Base-by-base conservation (phyloP, 2,888 invertebrate species). In the Leuctra nigra region DNA sequence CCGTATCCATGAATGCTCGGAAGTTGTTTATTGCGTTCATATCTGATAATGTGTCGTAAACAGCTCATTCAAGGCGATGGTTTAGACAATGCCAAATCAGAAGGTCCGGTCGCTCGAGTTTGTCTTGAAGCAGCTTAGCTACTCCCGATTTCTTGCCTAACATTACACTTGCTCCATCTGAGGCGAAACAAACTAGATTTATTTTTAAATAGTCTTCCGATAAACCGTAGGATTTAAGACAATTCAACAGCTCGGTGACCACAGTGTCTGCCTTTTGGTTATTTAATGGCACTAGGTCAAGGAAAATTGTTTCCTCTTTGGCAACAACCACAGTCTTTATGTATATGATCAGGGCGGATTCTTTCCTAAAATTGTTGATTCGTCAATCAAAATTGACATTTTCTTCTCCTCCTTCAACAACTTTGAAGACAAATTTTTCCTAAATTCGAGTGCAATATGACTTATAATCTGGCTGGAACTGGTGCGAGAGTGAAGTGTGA, bases 71-170 rank as follows among this genome's bases (percentile, higher is more conserved):
- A 18, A 61, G 25, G 14, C 54, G 38, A 44, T 60, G 61, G 6
- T 52, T 54, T 41, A 55, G 48, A 55, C 59, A 62, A 24, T 62
- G 61, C 61, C 59, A 62, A n/a, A 24, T 47, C 24, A 57, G 38
- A 33, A 61, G 50, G 24, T 44, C 48, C 9, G 61, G 61, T 13
- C 20, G 36, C 9, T 35, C 36, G 54, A 41, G 44, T 36, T 44
- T 53, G 35, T 57, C 16, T 48, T 24, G n/a, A 23, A 59, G 55
- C 36, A 33, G 55, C 46, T 53, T 53, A 54, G 33, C 59, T 52
- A 62, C 62, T 53, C 53, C 61, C 25, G 39, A 53, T 39, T 54
- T 61, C 59, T 38, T 61, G 48, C 55, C 62, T 53, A 47, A 44
- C 61, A 50, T 61, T 48, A 22, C 23, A 54, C 54, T 50, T 52